Conservation (phyloP, 2,888 invertebrate genomes). For the Orthosia gracilis region DNA sequence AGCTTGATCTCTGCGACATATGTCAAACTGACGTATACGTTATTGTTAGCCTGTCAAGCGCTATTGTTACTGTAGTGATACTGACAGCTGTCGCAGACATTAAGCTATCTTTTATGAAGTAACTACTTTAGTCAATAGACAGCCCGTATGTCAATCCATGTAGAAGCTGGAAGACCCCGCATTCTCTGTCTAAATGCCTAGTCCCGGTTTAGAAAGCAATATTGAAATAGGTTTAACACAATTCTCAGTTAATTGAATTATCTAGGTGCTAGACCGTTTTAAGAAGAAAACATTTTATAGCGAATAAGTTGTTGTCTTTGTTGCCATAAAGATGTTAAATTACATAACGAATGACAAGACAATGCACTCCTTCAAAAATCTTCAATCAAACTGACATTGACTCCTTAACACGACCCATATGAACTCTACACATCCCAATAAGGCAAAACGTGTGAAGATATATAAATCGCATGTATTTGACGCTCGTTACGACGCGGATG, state of each 20-base stretch:
- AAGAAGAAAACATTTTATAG: not conserved
- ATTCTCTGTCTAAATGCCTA: not conserved
- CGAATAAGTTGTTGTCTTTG: not conserved
- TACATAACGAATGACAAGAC: not conserved
- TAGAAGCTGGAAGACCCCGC: not conserved
- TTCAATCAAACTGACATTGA: conserved; percentile 20
- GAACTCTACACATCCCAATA: conserved; percentile 21
- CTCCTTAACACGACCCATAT: conserved; percentile 10
- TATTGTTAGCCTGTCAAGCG: no score
- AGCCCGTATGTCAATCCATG: not conserved
- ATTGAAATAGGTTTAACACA: not conserved
- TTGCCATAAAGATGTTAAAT: not conserved
- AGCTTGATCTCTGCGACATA: no score
- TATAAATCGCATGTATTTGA: conserved; percentile 59
- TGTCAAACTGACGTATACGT: no score
- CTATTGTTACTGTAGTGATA: no score
- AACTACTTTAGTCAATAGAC: no score
- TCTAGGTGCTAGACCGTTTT: not conserved
- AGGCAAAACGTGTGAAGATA: conserved; percentile 44
- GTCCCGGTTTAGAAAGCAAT: not conserved
- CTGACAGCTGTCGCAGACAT: no score
- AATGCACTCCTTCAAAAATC: not conserved
- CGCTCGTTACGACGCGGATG: conserved; percentile 61
- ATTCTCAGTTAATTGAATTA: not conserved
- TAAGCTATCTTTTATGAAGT: no score